Base-by-base conservation (phyloP, 2,797 vertebrate species). In the Mareca strepera region DNA sequence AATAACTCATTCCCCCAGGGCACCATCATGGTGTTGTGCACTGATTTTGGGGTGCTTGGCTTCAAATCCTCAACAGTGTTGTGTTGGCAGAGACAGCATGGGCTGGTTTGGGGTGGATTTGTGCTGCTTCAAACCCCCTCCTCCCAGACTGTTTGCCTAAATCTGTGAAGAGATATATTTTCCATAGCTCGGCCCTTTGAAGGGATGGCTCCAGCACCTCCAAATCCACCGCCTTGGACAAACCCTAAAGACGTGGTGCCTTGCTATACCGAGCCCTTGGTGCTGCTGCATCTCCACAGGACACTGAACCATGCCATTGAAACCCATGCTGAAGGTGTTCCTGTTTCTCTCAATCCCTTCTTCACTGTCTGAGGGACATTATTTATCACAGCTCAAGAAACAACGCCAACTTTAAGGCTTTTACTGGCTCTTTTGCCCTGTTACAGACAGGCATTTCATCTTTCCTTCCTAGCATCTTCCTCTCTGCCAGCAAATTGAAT, bases 381-480 rank as follows among this genome's bases (percentile, higher is more conserved):
- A 85, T 80, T 89, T 88, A 77, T 91, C 39, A 37, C 33, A 74
- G 28, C 25, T 56, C 85, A 56, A 96, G 86, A 66, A 84, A 66
- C 67, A 52, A 28, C 77, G 37, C 77, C 26, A 78, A 64, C 73
- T 92, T 68, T 53, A 80, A 91, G 80, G 58, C 52, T 82, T 59
- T 76, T 56, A 62, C 60, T 23, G 59, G 50, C 13, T 62, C 15
- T 62, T 76, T 62, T 86, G 75, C 80, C 62, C 88, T 43, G 48
- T 67, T 67, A 73, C 46, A 90, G 78, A 63, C 78, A 35, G 18
- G 35, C 48, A 22, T 91, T 63, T 64, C 16, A 74, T n/a, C 48
- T 82, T 25, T 35, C 62, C 18, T 77, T 89, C 37, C 64, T 18
- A 26, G 20, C n/a, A 46, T 50, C 44, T 39, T 48, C 55, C 26